Conservation (phyloP, 92 coral and sea anemone genomes). For the Metridium senile region DNA sequence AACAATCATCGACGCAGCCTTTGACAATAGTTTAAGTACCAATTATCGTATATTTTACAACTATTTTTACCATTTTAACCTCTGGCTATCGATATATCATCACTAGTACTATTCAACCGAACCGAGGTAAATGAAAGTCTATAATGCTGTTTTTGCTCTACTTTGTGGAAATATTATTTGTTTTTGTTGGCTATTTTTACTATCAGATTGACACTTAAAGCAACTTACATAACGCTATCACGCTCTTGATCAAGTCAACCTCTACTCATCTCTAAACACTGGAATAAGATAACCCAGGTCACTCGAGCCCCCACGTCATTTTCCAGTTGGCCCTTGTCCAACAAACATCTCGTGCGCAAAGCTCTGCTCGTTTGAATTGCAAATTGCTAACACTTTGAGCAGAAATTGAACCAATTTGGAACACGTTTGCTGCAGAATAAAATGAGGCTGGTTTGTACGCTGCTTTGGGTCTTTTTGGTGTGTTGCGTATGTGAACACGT, state of each 20-base stretch:
- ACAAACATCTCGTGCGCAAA: not conserved
- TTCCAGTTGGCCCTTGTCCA: not conserved
- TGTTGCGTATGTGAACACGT: not conserved
- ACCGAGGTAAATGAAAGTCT: too few species aligned
- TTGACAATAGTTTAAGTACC: too few species aligned
- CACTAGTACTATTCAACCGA: too few species aligned
- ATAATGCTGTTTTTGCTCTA: too few species aligned
- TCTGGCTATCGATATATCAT: too few species aligned
- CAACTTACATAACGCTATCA: not conserved
- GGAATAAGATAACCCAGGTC: constrained; percentile 11
- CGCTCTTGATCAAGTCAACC: not conserved
- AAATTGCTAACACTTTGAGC: not conserved
- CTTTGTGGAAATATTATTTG: too few species aligned
- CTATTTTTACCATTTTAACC: too few species aligned
- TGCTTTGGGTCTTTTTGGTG: constrained; percentile 5
- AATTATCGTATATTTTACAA: too few species aligned
- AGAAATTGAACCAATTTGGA: not conserved
- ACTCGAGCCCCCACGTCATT: not conserved
- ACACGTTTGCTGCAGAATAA: not conserved
- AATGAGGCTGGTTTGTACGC: not conserved
- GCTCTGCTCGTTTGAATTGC: not conserved
- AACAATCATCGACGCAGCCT: too few species aligned
- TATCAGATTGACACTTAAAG: not conserved
- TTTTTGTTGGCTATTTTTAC: not conserved
- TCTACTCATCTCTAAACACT: not conserved